phyloP scores from a whole-genome alignment of 64 coral and sea anemone species.

The Cladopsammia gracilis region DNA sequence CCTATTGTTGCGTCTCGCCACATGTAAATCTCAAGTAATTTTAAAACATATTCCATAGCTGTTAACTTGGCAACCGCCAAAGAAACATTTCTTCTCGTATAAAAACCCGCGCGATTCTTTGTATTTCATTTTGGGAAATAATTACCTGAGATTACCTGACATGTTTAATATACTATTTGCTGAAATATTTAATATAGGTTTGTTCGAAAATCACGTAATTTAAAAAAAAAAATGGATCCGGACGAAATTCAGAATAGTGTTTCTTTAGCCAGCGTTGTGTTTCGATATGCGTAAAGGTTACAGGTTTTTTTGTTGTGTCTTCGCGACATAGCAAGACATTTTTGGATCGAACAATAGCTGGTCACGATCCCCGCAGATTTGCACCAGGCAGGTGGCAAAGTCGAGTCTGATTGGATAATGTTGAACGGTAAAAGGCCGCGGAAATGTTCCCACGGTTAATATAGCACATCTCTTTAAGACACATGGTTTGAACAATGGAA shows the following conservation, averaged over 20 bases:
- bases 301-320: background rate
- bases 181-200: background rate
- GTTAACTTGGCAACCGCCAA: slow-evolving; percentile 24
- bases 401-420: slow-evolving; percentile 41
- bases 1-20: background rate
- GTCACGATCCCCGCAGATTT: background rate
- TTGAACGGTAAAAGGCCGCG: slow-evolving; percentile 20
- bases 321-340: slow-evolving; percentile 18
- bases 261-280: slow-evolving; percentile 16
- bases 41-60: slow-evolving; percentile 5
- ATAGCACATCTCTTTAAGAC: slow-evolving; percentile 59
- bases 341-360: background rate
- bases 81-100: background rate
- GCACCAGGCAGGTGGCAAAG: slow-evolving; percentile 41
- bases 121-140: background rate
- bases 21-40: slow-evolving; percentile 19
- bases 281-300: slow-evolving; percentile 37
- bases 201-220: background rate
- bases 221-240: background rate
- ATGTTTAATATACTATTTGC: background rate
- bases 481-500: slow-evolving; percentile 63
- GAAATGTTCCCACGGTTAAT: slow-evolving; percentile 73
- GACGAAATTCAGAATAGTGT: background rate
- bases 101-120: background rate
- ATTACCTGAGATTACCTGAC: background rate